phyloP scores from a whole-genome alignment of 1,140 invertebrate species.

The Arctopsyche grandis region DNA sequence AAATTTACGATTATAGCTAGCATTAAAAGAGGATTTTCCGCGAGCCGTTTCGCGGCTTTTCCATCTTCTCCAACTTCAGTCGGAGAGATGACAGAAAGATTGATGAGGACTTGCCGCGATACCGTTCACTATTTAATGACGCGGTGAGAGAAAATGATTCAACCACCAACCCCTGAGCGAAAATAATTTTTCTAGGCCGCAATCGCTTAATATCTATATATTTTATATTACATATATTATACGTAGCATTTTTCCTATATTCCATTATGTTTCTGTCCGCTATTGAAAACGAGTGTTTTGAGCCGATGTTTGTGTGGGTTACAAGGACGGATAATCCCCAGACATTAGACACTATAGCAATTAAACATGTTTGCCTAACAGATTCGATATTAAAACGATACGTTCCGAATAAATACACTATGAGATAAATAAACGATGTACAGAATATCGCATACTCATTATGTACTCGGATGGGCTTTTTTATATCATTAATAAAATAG shows the following conservation, averaged over 20 bases:
- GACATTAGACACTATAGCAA: not conserved
- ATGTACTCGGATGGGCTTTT: too few relatives aligned
- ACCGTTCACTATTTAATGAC: constrained; percentile 6
- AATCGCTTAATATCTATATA: not conserved
- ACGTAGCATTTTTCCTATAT: not conserved
- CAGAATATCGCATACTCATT: not conserved
- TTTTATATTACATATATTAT: too few relatives aligned
- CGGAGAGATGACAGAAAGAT: constrained; percentile 17
- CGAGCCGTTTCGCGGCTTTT: not conserved
- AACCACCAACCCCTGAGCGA: not conserved
- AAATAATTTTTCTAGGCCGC: not conserved
- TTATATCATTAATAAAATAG: too few relatives aligned
- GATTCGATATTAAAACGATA: constrained; percentile 10
- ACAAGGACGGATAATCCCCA: not conserved
- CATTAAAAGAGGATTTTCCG: constrained; percentile 16
- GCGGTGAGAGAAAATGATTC: constrained; percentile 2
- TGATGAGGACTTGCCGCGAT: constrained; percentile 5
- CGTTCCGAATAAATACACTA: not conserved
- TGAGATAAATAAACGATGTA: not conserved
- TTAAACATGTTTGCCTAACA: not conserved
- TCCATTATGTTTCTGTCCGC: not conserved
- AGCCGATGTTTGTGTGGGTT: not conserved
- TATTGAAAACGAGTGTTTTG: not conserved
- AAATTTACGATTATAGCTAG: not conserved
- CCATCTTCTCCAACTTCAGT: not conserved